These are phyloP conservation scores for Camarhynchus parvulus DNA, from an alignment of 2,113 vertebrate species.

Conservation along the genomic window DNA sequence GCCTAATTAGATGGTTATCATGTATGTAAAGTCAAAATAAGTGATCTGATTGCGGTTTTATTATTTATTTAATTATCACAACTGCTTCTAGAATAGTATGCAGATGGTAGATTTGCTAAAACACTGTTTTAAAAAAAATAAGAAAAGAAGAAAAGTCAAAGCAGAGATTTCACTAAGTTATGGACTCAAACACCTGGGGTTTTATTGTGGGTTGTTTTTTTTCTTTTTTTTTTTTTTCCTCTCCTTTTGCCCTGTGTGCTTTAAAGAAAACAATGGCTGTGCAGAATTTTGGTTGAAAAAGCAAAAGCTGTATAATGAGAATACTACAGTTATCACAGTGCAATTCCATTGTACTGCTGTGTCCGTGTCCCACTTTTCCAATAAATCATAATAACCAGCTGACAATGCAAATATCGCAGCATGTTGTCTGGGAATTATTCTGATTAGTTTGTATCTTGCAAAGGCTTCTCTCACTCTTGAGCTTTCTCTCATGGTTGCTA, in stretches of 20 bases:
- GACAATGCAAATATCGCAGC: constrained; percentile 40
- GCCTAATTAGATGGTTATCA: neutral
- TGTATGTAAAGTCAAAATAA: neutral
- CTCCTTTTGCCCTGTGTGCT: neutral
- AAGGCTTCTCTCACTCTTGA: neutral
- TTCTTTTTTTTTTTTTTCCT: accelerated
- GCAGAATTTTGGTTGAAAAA: constrained; percentile 14
- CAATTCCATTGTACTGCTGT: neutral
- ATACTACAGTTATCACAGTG: neutral
- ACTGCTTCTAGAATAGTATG: neutral
- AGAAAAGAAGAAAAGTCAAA: neutral
- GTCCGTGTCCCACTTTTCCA: neutral
- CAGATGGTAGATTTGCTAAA: neutral
- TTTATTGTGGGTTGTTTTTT: accelerated
- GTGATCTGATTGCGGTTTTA: neutral
- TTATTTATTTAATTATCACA: neutral
- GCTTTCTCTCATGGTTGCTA: neutral
- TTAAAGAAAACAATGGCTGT: neutral
- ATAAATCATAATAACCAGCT: constrained; percentile 48
- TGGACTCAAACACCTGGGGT: neutral
- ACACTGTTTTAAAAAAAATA: accelerated
- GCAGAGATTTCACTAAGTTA: neutral
- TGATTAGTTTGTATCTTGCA: neutral
- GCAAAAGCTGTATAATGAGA: neutral
- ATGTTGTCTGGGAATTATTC: constrained; percentile 19